phyloP scores from a whole-genome alignment of 2,888 invertebrate species.

The Augochlorella aurata region DNA sequence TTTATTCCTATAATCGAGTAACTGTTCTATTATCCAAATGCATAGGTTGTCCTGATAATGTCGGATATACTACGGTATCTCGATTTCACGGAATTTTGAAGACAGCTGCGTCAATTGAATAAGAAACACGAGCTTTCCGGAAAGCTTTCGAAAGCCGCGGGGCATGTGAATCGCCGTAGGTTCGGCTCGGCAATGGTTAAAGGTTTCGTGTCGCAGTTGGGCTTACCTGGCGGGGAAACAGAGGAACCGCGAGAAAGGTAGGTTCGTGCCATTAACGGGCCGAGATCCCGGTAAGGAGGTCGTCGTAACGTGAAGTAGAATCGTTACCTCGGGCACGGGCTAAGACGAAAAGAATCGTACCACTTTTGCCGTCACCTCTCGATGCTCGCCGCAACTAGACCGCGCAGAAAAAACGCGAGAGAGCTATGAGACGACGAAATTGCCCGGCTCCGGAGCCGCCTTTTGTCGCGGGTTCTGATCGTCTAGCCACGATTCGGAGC shows the following conservation, averaged over 20 bases:
- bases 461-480: conserved; percentile 31
- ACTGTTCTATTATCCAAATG: too few relatives aligned
- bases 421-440: conserved; percentile 46
- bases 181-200: background rate
- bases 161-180: background rate
- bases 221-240: background rate
- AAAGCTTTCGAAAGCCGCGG: background rate
- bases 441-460: conserved; percentile 25
- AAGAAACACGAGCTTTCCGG: background rate
- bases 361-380: conserved; percentile 51
- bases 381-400: conserved; percentile 66
- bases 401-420: conserved; percentile 60
- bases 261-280: conserved; percentile 11
- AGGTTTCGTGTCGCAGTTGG: conserved; percentile 3
- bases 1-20: too few relatives aligned
- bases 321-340: conserved; percentile 57
- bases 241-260: background rate
- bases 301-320: conserved; percentile 48
- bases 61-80: too few relatives aligned
- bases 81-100: too few relatives aligned
- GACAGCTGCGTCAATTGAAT: background rate
- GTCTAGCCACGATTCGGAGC: conserved; percentile 61
- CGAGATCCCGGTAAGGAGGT: conserved; percentile 46
- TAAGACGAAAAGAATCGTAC: conserved; percentile 59
- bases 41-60: too few relatives aligned